These are phyloP conservation scores for Diplogasteroides magnus DNA, from an alignment of 1,140 invertebrate genomes.

Conservation along the genomic window DNA sequence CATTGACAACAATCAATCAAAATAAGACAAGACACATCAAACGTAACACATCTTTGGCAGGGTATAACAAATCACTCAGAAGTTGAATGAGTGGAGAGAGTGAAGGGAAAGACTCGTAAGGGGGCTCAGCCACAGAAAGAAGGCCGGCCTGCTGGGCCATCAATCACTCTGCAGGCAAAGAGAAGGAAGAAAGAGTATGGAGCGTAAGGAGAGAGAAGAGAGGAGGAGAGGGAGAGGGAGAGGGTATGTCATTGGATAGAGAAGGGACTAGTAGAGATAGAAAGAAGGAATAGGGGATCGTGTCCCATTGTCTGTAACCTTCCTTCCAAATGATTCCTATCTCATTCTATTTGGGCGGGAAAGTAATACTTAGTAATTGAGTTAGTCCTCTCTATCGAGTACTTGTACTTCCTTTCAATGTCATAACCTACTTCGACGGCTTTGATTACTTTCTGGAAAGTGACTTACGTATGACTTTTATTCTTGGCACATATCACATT, in stretches of 20 bases:
- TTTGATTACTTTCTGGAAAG: no score
- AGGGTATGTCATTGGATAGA: constrained; percentile 10
- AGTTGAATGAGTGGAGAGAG: constrained; percentile 12
- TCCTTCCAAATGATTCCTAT: background rate
- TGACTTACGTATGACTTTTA: no score
- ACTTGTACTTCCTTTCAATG: no score
- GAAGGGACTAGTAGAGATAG: background rate
- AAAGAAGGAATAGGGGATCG: no score
- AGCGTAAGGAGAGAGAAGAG: background rate
- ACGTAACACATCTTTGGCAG: constrained; percentile 14
- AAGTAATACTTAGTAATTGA: no score
- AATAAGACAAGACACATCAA: background rate
- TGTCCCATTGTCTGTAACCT: no score
- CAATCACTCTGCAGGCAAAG: background rate
- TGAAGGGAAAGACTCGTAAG: background rate
- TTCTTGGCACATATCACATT: no score
- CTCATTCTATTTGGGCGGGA: background rate
- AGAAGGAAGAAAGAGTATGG: constrained; percentile 4
- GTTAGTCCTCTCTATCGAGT: no score
- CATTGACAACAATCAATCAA: no score
- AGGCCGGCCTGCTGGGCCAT: constrained; percentile 5
- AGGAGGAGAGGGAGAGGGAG: constrained; percentile 5
- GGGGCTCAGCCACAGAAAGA: constrained; percentile 10
- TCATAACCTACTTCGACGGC: no score
- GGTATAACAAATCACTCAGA: constrained; percentile 11